Percentiles rank a stretch among this genome's conserved stretches.
These are phyloP conservation scores for Lepidocyrtoides sp. DNA, from an alignment of 2,888 invertebrate genomes.

Conservation along the genomic window DNA sequence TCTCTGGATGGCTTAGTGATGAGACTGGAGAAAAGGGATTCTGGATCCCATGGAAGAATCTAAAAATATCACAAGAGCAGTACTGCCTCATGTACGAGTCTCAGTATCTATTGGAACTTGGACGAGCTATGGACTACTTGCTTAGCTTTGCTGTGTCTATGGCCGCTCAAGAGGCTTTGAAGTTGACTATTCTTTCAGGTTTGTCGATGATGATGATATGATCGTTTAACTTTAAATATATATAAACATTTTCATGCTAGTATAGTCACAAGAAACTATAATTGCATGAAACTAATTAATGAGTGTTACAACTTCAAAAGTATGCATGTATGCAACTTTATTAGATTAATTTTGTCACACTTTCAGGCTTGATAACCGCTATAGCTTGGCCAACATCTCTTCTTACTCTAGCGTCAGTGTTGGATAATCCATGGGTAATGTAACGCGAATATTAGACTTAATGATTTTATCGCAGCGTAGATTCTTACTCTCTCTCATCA, in stretches of 20 bases:
- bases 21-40: conserved; percentile 87
- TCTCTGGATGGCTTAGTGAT: conserved; percentile 90
- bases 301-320: neutral
- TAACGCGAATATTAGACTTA: neutral
- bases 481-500: neutral
- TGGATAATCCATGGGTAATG: conserved; percentile 90
- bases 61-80: conserved; percentile 89
- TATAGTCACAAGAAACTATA: no score
- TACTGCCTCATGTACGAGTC: conserved; percentile 90
- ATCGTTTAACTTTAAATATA: conserved; percentile 1
- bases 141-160: conserved; percentile 88
- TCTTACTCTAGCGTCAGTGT: conserved; percentile 88
- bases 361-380: conserved; percentile 89
- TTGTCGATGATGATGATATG: conserved; percentile 69
- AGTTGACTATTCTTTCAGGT: conserved; percentile 90
- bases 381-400: conserved; percentile 90
- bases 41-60: conserved; percentile 88
- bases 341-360: conserved; percentile 8
- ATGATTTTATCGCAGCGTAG: neutral
- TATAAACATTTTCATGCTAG: no score
- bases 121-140: conserved; percentile 89
- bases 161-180: conserved; percentile 90
- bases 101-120: conserved; percentile 89
- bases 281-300: no score
- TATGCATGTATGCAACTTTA: neutral